Evolutionary conservation across 1,140 invertebrate species (phyloP).

Genomic region (Macrosteles quadrilineatus): DNA sequence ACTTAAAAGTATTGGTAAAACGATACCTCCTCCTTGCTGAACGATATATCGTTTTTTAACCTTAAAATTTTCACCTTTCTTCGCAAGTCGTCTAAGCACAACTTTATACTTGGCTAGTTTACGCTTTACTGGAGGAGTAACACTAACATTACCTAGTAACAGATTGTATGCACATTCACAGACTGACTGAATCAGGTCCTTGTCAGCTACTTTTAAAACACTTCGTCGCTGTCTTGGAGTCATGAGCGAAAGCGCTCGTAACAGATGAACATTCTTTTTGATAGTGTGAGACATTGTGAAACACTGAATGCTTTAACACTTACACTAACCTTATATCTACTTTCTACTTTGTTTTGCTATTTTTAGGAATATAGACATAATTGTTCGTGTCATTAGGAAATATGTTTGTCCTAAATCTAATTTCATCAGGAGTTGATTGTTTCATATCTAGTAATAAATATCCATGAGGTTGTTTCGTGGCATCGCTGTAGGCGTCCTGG

Average conservation of each 20-base stretch:
- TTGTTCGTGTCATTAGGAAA: neutral
- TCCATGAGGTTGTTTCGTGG: neutral
- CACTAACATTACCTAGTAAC: neutral
- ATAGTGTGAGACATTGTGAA: neutral
- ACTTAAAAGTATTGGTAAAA: neutral
- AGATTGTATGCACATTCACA: neutral
- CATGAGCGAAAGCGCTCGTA: neutral
- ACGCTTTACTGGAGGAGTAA: neutral
- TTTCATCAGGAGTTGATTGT: too few relatives aligned
- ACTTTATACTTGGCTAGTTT: neutral
- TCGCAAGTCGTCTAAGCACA: neutral
- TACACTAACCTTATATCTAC: neutral
- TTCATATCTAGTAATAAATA: neutral
- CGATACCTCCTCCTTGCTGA: neutral
- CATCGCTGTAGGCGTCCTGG: neutral
- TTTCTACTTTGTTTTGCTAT: too few relatives aligned
- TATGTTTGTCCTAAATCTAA: neutral
- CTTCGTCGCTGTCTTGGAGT: neutral
- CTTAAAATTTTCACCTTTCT: neutral
- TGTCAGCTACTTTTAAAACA: too few relatives aligned
- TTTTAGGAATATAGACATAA: neutral
- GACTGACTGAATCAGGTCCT: neutral
- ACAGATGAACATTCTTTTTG: neutral
- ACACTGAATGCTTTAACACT: neutral
- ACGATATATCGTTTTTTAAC: neutral